These are phyloP conservation scores for Galeopsomyia nigrocyanea DNA, from an alignment of 2,888 invertebrate genomes.

Conservation along the genomic window DNA sequence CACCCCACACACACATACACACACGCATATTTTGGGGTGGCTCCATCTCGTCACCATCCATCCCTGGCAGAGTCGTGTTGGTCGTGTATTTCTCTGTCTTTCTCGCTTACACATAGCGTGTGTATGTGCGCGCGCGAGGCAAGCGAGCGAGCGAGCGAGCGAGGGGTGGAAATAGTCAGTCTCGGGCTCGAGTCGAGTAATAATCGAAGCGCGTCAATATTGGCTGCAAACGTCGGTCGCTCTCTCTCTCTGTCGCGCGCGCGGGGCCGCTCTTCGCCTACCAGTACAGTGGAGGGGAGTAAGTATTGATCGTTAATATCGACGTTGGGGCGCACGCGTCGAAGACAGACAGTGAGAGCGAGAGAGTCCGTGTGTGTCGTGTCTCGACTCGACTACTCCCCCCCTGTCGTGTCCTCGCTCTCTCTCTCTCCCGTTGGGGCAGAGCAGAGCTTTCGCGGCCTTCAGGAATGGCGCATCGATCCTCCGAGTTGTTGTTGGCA, in stretches of 20 bases:
- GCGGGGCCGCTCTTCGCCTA: background rate
- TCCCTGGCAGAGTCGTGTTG: too few relatives aligned
- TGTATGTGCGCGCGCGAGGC: conserved; percentile 3
- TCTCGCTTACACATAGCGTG: background rate
- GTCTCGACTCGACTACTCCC: too few relatives aligned
- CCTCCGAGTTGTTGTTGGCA: conserved; percentile 12
- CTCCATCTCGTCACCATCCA: too few relatives aligned
- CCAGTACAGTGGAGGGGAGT: conserved; percentile 2
- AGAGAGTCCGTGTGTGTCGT: background rate
- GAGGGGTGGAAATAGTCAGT: background rate
- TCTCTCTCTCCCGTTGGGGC: conserved; percentile 7
- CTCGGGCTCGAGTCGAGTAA: conserved; percentile 30
- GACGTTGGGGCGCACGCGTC: conserved; percentile 24
- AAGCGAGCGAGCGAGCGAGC: too few relatives aligned
- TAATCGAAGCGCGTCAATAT: conserved; percentile 25
- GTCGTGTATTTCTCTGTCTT: conserved; percentile 19
- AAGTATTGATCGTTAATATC: too few relatives aligned
- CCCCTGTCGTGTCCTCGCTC: conserved; percentile 5
- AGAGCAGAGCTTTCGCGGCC: conserved; percentile 31
- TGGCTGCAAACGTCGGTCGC: conserved; percentile 6
- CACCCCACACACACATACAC: too few relatives aligned
- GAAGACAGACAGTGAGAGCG: background rate
- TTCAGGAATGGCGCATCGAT: conserved; percentile 11
- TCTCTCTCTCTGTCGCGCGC: conserved; percentile 5
- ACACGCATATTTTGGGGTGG: too few relatives aligned